phyloP scores from a whole-genome alignment of 2,113 vertebrate genomes.

The Nycticorax nycticorax region DNA sequence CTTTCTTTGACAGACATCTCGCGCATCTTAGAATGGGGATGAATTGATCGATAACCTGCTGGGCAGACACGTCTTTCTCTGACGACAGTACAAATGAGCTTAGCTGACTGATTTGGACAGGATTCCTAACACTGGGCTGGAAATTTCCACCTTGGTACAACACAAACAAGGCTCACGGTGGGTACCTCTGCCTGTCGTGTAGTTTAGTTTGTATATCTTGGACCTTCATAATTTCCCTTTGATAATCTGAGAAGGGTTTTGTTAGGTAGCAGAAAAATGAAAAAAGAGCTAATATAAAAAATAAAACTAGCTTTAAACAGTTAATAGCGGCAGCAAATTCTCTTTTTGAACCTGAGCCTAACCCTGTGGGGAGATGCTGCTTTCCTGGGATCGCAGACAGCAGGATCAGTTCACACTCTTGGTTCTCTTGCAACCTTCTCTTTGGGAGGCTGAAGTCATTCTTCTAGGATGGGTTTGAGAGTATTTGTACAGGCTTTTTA shows the following conservation, averaged over 20 bases:
- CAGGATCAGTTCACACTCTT: background rate
- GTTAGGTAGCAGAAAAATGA: background rate
- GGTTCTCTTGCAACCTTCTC: background rate
- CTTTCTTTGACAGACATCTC: background rate
- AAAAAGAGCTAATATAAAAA: background rate
- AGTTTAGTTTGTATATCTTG: background rate
- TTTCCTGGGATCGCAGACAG: background rate
- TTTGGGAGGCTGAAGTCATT: background rate
- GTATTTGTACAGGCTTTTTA: background rate
- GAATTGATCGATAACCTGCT: background rate
- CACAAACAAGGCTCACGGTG: background rate
- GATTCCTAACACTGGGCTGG: background rate
- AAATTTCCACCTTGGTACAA: background rate
- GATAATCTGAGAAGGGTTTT: background rate
- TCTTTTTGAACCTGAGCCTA: background rate
- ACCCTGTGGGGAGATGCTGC: background rate
- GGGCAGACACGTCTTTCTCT: background rate
- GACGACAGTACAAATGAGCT: background rate
- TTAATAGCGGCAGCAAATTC: background rate
- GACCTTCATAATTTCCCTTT: background rate
- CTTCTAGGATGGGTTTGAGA: background rate
- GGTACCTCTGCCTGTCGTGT: background rate
- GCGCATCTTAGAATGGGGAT: background rate
- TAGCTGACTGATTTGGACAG: background rate
- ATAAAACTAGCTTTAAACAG: background rate